Evolutionary conservation across 1,140 invertebrate genomes (phyloP).

Genomic region (Eupristina koningsbergeri): DNA sequence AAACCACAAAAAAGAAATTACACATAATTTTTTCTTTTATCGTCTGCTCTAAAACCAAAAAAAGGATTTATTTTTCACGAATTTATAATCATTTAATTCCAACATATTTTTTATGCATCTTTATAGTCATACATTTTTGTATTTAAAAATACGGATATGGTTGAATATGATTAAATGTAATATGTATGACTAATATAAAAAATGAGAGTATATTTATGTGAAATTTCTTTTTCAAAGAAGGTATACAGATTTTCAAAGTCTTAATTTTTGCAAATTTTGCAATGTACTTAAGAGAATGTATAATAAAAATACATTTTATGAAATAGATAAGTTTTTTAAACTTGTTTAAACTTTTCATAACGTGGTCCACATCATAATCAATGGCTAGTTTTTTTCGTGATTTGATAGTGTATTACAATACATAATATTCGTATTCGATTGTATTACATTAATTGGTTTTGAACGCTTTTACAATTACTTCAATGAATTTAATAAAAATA

Average conservation of each 20-base stretch:
- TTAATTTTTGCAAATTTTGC: not conserved
- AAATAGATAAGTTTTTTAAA: slow-evolving; percentile 53
- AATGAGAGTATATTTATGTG: slow-evolving; percentile 37
- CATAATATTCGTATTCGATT: slow-evolving; percentile 1
- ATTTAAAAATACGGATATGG: not conserved
- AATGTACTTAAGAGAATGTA: slow-evolving; percentile 34
- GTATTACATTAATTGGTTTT: slow-evolving; percentile 18
- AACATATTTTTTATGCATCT: slow-evolving; percentile 15
- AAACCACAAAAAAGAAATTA: slow-evolving; percentile 13
- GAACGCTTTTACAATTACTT: slow-evolving; percentile 24
- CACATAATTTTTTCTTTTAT: slow-evolving; percentile 9
- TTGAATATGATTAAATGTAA: slow-evolving; percentile 16
- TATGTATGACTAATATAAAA: slow-evolving; percentile 2
- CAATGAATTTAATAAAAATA: slow-evolving; percentile 39
- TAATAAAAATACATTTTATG: slow-evolving; percentile 53
- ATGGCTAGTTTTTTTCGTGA: slow-evolving; percentile 35
- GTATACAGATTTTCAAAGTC: not conserved
- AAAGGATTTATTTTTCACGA: not conserved
- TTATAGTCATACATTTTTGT: slow-evolving; percentile 21
- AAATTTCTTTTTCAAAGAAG: slow-evolving; percentile 41
- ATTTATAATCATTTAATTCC: slow-evolving; percentile 5
- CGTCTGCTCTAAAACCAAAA: not conserved
- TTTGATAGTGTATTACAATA: slow-evolving; percentile 13
- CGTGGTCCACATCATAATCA: slow-evolving; percentile 25
- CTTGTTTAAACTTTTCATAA: slow-evolving; percentile 23